phyloP scores from a whole-genome alignment of 2,888 invertebrate genomes.

The Monochamus alternatus region DNA sequence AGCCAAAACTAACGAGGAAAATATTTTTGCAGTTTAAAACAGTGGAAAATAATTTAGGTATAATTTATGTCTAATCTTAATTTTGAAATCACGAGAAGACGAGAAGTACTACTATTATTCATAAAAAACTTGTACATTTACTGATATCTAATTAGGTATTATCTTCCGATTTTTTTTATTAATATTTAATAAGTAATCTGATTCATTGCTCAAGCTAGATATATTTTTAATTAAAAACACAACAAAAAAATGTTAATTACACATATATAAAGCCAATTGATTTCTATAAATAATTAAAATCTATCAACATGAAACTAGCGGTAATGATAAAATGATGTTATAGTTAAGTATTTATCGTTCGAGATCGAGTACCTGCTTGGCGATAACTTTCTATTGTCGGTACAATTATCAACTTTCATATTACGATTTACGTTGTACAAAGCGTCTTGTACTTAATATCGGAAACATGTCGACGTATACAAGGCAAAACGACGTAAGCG shows the following conservation, averaged over 20 bases:
- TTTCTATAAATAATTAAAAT: neutral
- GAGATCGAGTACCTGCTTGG: neutral
- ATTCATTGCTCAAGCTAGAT: neutral
- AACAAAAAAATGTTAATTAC: neutral
- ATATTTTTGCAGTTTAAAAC: no score
- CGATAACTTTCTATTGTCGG: conserved; percentile 29
- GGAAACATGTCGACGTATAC: no score
- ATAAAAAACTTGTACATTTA: no score
- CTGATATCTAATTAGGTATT: neutral
- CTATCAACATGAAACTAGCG: neutral
- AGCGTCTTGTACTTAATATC: neutral
- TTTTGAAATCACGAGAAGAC: no score
- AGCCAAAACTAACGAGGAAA: no score
- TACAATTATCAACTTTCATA: neutral
- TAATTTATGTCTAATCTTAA: no score
- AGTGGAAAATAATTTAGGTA: no score
- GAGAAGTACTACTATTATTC: no score
- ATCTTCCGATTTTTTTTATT: neutral
- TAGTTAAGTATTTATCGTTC: neutral
- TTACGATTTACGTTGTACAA: neutral
- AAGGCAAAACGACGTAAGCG: no score
- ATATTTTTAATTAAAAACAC: neutral
- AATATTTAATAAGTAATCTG: neutral
- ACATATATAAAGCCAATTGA: neutral
- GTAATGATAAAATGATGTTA: neutral